These are phyloP conservation scores for Drosophila bocki DNA, from an alignment of 1,140 invertebrate species.

Conservation along the genomic window DNA sequence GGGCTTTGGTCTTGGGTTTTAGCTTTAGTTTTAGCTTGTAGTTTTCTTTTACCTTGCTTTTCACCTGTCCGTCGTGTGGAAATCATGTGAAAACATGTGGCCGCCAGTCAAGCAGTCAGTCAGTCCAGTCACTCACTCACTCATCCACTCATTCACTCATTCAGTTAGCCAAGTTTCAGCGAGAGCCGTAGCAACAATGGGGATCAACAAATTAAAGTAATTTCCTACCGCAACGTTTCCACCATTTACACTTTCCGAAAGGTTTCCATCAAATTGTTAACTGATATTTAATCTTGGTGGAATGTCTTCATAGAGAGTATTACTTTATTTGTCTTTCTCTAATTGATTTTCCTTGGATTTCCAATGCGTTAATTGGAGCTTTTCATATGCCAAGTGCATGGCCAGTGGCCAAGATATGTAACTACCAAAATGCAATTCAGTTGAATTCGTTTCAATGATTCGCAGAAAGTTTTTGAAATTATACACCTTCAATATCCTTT, in stretches of 20 bases:
- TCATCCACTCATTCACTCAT: constrained; percentile 57
- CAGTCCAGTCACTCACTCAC: constrained; percentile 48
- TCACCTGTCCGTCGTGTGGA: constrained; percentile 81
- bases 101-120: constrained; percentile 67
- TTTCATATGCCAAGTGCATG: constrained; percentile 68
- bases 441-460: constrained; percentile 2
- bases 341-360: constrained; percentile 24
- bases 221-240: constrained; percentile 78
- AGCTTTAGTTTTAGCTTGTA: constrained; percentile 32
- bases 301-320: constrained; percentile 3
- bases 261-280: constrained; percentile 30
- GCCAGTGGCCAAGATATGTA: constrained; percentile 13
- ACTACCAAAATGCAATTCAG: constrained; percentile 17
- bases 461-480: constrained; percentile 8
- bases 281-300: background rate
- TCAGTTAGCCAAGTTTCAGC: constrained; percentile 75
- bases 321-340: background rate
- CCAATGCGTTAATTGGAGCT: constrained; percentile 62
- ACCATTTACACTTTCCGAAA: constrained; percentile 44
- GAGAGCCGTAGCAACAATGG: constrained; percentile 51
- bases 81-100: constrained; percentile 83
- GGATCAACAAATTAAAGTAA: constrained; percentile 81
- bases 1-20: constrained; percentile 54
- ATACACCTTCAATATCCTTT: constrained; percentile 1
- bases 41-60: constrained; percentile 71